These are phyloP conservation scores for Gymnothorax reevesii DNA, from an alignment of 2,797 vertebrate species.

Conservation along the genomic window DNA sequence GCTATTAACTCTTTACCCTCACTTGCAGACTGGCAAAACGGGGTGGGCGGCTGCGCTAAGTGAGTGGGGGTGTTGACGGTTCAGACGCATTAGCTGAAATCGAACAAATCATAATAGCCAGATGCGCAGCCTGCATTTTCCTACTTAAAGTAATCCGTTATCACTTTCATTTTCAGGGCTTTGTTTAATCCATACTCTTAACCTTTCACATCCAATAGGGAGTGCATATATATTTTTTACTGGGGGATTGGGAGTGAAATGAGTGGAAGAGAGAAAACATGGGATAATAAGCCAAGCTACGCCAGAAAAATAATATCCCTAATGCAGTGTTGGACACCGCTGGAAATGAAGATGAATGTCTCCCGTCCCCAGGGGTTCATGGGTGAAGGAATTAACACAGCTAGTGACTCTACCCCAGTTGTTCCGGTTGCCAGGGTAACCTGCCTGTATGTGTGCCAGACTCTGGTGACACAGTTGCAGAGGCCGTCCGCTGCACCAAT, in stretches of 20 bases:
- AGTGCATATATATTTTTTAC: slow-evolving; percentile 20
- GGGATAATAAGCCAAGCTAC: slow-evolving; percentile 55
- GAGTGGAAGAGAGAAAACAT: slow-evolving; percentile 18
- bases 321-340: slow-evolving; percentile 66
- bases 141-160: slow-evolving; percentile 38
- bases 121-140: slow-evolving; percentile 22
- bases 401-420: slow-evolving; percentile 77
- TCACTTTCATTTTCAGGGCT: slow-evolving; percentile 37
- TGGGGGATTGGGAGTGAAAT: slow-evolving; percentile 10
- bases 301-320: slow-evolving; percentile 57
- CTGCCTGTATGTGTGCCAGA: slow-evolving; percentile 72
- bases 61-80: slow-evolving; percentile 13
- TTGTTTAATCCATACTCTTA: slow-evolving; percentile 46
- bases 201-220: slow-evolving; percentile 38
- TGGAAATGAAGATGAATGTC: slow-evolving; percentile 73
- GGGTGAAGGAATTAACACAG: slow-evolving; percentile 83
- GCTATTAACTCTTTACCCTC: slow-evolving; percentile 37
- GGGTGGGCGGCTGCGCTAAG: slow-evolving; percentile 26
- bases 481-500: slow-evolving; percentile 66
- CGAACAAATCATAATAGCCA: slow-evolving; percentile 21
- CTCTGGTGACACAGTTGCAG: slow-evolving; percentile 78
- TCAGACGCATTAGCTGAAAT: slow-evolving; percentile 35
- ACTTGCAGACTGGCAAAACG: slow-evolving; percentile 22
- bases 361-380: slow-evolving; percentile 76
- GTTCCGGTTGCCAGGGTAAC: slow-evolving; percentile 78